Evolutionary conservation across 2,113 vertebrate genomes (phyloP), one percentile per base, ranked within the genome.

Genomic region (Boulengeromyrus knoepffleri): DNA sequence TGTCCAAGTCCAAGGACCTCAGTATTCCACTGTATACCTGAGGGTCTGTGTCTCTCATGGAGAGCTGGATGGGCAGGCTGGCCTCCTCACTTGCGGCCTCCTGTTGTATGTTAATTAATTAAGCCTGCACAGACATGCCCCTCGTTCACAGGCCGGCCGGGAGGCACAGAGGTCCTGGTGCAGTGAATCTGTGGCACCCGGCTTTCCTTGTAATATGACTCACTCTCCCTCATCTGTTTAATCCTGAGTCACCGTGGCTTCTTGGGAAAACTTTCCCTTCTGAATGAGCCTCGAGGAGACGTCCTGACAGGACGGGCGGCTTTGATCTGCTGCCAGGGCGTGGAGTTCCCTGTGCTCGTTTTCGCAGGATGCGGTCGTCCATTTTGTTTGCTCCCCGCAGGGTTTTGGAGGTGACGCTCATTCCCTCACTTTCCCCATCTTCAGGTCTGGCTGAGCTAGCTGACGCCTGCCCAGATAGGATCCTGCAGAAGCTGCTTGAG

Each of bases 371-470:
- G 10, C 9, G 62, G 10, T 70, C n/a, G 3, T 70, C 10, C 62
- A 5, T 31, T 70, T 5, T 5, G 62, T 31, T 12, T 12, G n/a
- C 3, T 5, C 27, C n/a, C 84, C 3, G 24, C 46, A 2, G 36
- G n/a, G 85, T 31, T 15, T 31, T 86, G 24, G 24, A 19, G 47
- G 15, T 85, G 83, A 53, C 31, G 74, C 19, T 24, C 56, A 21
- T n/a, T 90, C 36, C 12, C 17, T 31, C 24, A 9, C 13, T 85
- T 74, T 62, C 21, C 88, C 36, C 77, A 3, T 87, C 46, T 77
- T 70, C 90, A 99, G 98, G 98, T 4, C 1, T 98, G 93, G 93
- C 97, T 70, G 90, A 96, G 50, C 93, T 99, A 85, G 96, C 97
- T 5, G 97, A 98, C 2, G 93, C 93, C 2, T 97, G 95, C 91